Conservation (phyloP, 2,797 vertebrate genomes). For the Odontamblyopus lacepedii region DNA sequence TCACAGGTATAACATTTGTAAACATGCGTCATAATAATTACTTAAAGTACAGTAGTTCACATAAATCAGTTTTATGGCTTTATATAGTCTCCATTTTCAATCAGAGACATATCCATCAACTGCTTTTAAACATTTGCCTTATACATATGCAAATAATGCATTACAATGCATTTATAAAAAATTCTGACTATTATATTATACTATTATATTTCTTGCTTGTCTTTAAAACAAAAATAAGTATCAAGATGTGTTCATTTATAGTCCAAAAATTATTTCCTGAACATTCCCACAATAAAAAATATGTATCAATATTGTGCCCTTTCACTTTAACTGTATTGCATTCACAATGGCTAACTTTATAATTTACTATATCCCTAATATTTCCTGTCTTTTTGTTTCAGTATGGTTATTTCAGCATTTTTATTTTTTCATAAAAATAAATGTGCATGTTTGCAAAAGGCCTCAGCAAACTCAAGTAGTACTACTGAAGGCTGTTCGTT, state of each 20-base stretch:
- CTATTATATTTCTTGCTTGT: no score
- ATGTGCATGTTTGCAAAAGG: slow-evolving; percentile 14
- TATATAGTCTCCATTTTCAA: neutral
- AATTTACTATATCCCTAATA: neutral
- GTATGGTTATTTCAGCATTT: neutral
- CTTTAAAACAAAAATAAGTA: neutral
- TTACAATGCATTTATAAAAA: neutral
- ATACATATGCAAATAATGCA: neutral
- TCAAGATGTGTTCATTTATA: neutral
- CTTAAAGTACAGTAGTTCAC: neutral
- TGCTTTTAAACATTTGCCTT: neutral
- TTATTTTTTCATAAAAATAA: slow-evolving; percentile 21
- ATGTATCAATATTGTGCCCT: neutral
- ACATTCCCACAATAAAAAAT: neutral
- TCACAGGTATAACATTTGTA: neutral
- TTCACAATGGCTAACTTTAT: no score
- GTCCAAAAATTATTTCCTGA: neutral
- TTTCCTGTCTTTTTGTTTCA: neutral
- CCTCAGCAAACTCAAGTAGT: neutral
- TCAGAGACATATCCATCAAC: neutral
- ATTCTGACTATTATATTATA: neutral
- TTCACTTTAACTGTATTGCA: neutral
- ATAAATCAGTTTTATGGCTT: neutral
- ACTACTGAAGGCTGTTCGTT: neutral
- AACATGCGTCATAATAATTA: neutral